phyloP scores from a whole-genome alignment of 2,797 vertebrate genomes.

The Gorsachius magnificus region DNA sequence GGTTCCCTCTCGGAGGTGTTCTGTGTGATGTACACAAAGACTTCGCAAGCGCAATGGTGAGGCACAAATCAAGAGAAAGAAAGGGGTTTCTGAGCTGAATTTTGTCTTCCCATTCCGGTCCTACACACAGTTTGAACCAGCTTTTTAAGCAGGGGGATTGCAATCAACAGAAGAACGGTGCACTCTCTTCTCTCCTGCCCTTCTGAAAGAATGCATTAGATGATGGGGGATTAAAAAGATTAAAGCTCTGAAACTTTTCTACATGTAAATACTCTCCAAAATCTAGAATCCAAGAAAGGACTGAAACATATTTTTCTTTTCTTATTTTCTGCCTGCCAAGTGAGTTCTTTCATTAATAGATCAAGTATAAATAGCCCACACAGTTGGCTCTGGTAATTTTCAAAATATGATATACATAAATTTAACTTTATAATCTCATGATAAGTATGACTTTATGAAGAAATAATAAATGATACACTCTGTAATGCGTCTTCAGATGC shows the following conservation, averaged over 20 bases:
- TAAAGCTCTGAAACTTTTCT: constrained; percentile 13
- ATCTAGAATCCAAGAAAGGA: constrained; percentile 42
- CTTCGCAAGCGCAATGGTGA: background rate
- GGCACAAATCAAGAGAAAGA: background rate
- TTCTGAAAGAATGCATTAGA: background rate
- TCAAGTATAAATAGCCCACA: constrained; percentile 63
- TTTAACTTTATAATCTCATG: constrained; percentile 73
- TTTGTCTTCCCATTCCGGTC: background rate
- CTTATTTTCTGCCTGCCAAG: constrained; percentile 60
- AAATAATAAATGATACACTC: constrained; percentile 68
- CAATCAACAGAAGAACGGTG: background rate
- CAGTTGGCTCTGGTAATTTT: constrained; percentile 66
- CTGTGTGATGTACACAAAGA: background rate
- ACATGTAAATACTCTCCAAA: background rate
- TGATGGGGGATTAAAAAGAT: background rate
- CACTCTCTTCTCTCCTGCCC: background rate
- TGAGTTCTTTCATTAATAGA: constrained; percentile 68
- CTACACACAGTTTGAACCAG: background rate
- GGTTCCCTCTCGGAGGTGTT: background rate
- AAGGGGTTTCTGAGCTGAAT: background rate
- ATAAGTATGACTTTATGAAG: constrained; percentile 56
- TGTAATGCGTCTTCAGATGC: constrained; percentile 37
- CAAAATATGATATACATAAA: constrained; percentile 75
- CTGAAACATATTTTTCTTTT: constrained; percentile 52
- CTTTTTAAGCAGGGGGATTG: background rate